Conservation (phyloP, 2,797 vertebrate genomes). For the Halcyon chelicuti region DNA sequence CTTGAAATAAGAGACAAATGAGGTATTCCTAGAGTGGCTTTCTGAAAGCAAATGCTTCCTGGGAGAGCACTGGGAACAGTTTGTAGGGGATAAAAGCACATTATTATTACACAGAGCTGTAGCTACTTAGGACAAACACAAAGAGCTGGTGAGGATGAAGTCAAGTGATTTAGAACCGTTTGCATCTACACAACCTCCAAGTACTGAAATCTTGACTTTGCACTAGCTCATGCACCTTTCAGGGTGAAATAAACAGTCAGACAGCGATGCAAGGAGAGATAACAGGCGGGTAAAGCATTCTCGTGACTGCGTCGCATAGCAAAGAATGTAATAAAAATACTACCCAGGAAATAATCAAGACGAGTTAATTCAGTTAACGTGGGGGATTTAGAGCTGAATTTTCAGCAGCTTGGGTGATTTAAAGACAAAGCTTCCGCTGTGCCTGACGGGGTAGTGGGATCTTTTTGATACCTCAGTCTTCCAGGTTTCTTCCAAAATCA, state of each 20-base stretch:
- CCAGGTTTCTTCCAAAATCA: background rate
- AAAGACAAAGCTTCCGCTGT: background rate
- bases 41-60: slow-evolving; percentile 6
- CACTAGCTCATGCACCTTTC: background rate
- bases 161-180: background rate
- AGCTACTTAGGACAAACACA: background rate
- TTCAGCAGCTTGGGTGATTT: background rate
- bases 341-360: background rate
- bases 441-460: background rate
- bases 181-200: background rate
- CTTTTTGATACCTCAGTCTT: background rate
- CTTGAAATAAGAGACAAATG: background rate
- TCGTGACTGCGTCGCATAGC: background rate
- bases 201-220: background rate
- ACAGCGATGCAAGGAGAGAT: background rate
- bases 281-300: background rate
- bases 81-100: background rate
- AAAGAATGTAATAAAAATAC: background rate
- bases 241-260: background rate
- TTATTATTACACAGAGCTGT: background rate
- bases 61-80: background rate
- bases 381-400: background rate
- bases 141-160: slow-evolving; percentile 9
- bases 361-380: background rate
- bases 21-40: background rate